Evolutionary conservation across 1,140 invertebrate species (phyloP).

Genomic region (Trypoxylus dichotomus): DNA sequence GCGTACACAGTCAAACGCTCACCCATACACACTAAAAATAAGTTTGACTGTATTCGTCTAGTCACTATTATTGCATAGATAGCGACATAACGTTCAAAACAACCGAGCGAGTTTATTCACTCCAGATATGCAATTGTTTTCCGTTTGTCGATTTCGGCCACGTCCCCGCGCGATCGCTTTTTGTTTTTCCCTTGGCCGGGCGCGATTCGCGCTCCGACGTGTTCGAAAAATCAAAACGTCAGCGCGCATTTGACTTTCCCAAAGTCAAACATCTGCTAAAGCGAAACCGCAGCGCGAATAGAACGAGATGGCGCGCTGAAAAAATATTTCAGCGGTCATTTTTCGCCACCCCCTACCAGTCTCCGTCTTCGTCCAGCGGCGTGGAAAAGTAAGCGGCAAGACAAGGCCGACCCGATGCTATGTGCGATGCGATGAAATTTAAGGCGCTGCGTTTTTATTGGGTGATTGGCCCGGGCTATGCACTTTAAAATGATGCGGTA

Average conservation of each 20-base stretch:
- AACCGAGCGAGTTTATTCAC: slow-evolving; percentile 40
- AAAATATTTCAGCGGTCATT: slow-evolving; percentile 25
- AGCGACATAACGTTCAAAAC: slow-evolving; percentile 42
- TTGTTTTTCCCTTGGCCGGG: neutral
- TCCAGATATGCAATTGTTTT: slow-evolving; percentile 36
- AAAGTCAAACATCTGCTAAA: slow-evolving; percentile 26
- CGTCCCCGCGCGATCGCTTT: neutral
- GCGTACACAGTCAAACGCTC: slow-evolving; percentile 12
- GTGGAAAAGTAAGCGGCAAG: neutral
- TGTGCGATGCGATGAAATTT: slow-evolving; percentile 23
- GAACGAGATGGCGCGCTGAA: slow-evolving; percentile 2
- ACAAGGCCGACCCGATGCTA: neutral
- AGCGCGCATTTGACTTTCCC: slow-evolving; percentile 21
- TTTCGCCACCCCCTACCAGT: slow-evolving; percentile 20
- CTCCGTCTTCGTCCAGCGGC: neutral
- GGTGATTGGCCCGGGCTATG: slow-evolving; percentile 26
- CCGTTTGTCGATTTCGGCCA: slow-evolving; percentile 28
- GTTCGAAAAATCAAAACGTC: slow-evolving; percentile 5
- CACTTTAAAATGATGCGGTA: slow-evolving; percentile 16
- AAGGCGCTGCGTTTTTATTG: slow-evolving; percentile 26
- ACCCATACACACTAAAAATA: slow-evolving; percentile 36
- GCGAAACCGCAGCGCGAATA: neutral
- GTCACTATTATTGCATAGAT: slow-evolving; percentile 45
- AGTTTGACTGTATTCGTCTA: slow-evolving; percentile 43
- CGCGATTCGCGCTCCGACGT: neutral